A percentile compares a stretch with the other conserved stretches of the same genome.
Evolutionary conservation across 2,113 vertebrate species (phyloP).

Genomic region (Trachemys scripta): DNA sequence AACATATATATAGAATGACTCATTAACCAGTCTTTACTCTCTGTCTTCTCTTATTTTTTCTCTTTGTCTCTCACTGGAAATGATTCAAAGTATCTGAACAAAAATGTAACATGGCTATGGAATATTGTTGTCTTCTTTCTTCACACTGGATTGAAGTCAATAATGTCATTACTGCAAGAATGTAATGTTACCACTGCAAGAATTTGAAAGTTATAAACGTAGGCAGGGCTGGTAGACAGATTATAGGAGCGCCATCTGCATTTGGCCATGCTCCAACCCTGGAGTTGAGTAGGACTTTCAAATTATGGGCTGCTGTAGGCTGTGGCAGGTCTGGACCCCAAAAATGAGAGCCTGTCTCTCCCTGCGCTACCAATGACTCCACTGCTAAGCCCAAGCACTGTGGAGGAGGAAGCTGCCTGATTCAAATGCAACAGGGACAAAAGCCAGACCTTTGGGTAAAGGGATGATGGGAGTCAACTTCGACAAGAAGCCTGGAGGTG

Average conservation of each 20-base stretch:
- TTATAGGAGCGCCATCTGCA: neutral
- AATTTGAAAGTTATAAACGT: neutral
- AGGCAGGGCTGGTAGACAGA: neutral
- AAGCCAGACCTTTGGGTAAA: neutral
- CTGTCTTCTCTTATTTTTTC: neutral
- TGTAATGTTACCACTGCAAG: neutral
- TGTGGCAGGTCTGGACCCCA: neutral
- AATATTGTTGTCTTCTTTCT: neutral
- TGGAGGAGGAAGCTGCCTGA: neutral
- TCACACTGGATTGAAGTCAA: neutral
- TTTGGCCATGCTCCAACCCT: neutral
- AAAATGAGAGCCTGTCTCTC: neutral
- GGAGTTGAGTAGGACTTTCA: neutral
- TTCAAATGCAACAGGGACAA: neutral
- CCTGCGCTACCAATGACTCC: neutral
- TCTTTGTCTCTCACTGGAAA: neutral
- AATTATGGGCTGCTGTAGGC: neutral
- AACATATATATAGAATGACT: neutral
- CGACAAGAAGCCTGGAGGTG: neutral
- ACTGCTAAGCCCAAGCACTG: neutral
- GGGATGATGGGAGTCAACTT: neutral
- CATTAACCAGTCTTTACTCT: neutral
- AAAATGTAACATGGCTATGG: neutral
- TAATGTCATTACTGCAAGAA: neutral
- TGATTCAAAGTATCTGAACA: neutral